phyloP scores from a whole-genome alignment of 2,888 invertebrate species.

The Seira sanloemensis region DNA sequence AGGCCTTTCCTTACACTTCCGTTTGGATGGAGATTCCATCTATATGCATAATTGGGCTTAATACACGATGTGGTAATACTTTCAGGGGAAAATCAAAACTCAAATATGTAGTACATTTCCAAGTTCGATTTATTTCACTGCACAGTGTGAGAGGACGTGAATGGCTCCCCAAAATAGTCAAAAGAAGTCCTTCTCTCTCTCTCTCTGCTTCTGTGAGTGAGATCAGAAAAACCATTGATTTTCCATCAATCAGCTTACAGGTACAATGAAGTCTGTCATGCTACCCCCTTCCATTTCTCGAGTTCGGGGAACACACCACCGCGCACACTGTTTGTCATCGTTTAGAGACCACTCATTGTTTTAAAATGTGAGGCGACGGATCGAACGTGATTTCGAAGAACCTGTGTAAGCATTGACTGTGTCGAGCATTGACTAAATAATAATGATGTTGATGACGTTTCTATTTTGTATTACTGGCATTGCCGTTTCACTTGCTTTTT shows the following conservation, averaged over 20 bases:
- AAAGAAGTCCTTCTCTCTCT: no score
- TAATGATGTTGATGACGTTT: not conserved
- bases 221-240: no score
- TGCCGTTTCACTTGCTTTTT: not conserved
- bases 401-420: no score
- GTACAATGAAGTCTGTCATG: not conserved
- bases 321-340: not conserved
- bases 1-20: not conserved
- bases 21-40: not conserved
- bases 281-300: not conserved
- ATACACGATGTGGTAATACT: not conserved
- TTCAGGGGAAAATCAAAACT: no score
- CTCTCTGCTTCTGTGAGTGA: no score
- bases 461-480: not conserved
- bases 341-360: not conserved
- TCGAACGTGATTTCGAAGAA: not conserved
- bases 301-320: not conserved
- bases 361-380: not conserved
- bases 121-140: no score
- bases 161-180: no score
- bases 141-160: no score
- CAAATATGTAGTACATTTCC: no score
- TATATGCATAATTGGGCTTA: not conserved
- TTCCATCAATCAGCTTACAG: not conserved
- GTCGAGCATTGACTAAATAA: not conserved